Evolutionary conservation across 2,113 vertebrate genomes (phyloP).

Genomic region (Vimba vimba): DNA sequence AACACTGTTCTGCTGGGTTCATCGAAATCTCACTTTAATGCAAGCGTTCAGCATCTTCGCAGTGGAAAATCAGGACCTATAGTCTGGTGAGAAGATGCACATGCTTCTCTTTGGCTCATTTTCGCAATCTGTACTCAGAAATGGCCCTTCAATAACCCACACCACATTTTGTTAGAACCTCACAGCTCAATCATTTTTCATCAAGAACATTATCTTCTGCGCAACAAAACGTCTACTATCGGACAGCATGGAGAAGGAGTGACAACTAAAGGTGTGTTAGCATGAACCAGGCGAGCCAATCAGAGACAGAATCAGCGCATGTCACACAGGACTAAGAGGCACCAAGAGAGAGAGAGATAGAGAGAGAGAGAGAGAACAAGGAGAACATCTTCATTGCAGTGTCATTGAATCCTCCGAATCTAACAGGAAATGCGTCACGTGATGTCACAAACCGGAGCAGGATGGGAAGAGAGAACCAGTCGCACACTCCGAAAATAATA

Average conservation of each 20-base stretch:
- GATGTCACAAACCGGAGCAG: slow-evolving; percentile 59
- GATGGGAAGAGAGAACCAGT: slow-evolving; percentile 52
- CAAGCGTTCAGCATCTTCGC: slow-evolving; percentile 11
- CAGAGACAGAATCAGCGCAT: slow-evolving; percentile 48
- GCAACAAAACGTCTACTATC: slow-evolving; percentile 18
- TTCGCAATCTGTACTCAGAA: slow-evolving; percentile 15
- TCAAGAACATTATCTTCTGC: slow-evolving; percentile 5
- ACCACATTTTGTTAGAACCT: background rate
- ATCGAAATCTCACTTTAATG: slow-evolving; percentile 35
- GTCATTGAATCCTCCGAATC: slow-evolving; percentile 15
- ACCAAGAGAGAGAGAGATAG: slow-evolving; percentile 54
- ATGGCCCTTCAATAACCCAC: background rate
- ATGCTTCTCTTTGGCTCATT: slow-evolving; percentile 44
- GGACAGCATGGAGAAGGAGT: slow-evolving; percentile 7
- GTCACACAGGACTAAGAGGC: slow-evolving; percentile 38
- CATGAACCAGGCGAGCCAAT: slow-evolving; percentile 43
- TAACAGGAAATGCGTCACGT: slow-evolving; percentile 19
- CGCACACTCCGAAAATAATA: slow-evolving; percentile 38
- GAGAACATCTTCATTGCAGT: slow-evolving; percentile 10
- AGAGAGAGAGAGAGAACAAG: slow-evolving; percentile 5
- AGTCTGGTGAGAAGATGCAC: slow-evolving; percentile 32
- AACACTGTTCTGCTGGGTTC: slow-evolving; percentile 66
- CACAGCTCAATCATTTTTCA: background rate
- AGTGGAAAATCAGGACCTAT: slow-evolving; percentile 10
- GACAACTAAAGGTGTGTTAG: slow-evolving; percentile 33